phyloP scores from a whole-genome alignment of 2,888 invertebrate genomes.

The Lacanobia oleracea region DNA sequence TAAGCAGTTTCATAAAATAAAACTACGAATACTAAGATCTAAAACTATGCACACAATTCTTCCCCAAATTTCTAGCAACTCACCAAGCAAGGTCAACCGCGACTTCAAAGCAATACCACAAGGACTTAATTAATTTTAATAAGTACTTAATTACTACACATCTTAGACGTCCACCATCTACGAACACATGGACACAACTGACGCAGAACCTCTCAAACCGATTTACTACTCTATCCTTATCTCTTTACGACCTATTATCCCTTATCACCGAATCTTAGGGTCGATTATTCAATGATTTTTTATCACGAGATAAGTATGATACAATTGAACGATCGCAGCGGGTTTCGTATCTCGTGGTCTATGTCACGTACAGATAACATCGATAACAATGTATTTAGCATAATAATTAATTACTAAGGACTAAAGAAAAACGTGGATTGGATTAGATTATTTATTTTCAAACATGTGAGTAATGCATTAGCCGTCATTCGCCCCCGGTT shows the following conservation, averaged over 20 bases:
- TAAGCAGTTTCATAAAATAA: not conserved
- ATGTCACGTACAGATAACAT: constrained; percentile 81
- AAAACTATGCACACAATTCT: not conserved
- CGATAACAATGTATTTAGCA: constrained; percentile 69
- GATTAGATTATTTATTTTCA: constrained; percentile 25
- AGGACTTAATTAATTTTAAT: constrained; percentile 22
- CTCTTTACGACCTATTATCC: constrained; percentile 32
- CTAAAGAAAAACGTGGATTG: constrained; percentile 45
- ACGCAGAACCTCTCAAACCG: not conserved
- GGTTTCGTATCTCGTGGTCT: constrained; percentile 69
- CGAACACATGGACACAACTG: constrained; percentile 53
- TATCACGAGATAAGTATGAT: constrained; percentile 31
- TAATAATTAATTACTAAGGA: constrained; percentile 53
- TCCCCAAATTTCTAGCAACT: constrained; percentile 32
- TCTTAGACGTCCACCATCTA: constrained; percentile 51
- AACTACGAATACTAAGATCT: too few relatives aligned
- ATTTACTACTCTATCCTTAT: constrained; percentile 30
- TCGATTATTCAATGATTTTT: constrained; percentile 42
- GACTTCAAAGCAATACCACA: constrained; percentile 21
- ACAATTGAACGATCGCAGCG: constrained; percentile 17
- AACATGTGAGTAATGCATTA: constrained; percentile 23
- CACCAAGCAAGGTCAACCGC: constrained; percentile 42
- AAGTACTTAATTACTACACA: constrained; percentile 31
- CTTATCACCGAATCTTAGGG: constrained; percentile 32
- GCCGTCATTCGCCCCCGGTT: not conserved